Evolutionary conservation across 1,140 invertebrate species (phyloP).

Genomic region (Drosophila bocki): DNA sequence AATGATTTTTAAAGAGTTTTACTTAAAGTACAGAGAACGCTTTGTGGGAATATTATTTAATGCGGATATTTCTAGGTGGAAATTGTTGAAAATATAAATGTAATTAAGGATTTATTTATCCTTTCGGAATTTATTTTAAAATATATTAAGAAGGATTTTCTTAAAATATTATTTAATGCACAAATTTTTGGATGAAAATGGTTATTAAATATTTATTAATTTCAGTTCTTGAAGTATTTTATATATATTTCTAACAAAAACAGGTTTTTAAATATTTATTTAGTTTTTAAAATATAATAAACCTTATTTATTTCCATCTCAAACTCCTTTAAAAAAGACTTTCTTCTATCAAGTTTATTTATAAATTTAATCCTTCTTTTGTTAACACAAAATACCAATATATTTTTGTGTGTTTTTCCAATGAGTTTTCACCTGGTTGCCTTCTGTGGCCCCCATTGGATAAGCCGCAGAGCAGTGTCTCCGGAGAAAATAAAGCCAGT

Average conservation of each 20-base stretch:
- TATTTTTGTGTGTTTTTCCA: constrained; percentile 2
- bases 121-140: not conserved
- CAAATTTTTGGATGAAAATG: no score
- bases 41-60: not conserved
- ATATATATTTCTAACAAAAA: no score
- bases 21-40: not conserved
- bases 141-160: not conserved
- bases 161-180: not conserved
- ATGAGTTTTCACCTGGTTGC: constrained; percentile 19
- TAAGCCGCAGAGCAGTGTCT: constrained; percentile 19
- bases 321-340: not conserved
- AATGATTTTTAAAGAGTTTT: not conserved
- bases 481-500: constrained; percentile 31
- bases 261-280: no score
- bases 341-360: not conserved
- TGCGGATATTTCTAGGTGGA: not conserved
- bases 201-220: no score
- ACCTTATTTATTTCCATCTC: not conserved
- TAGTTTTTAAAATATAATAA: no score
- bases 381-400: constrained; percentile 4
- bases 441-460: constrained; percentile 7
- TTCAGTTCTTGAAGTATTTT: not conserved
- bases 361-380: constrained; percentile 2
- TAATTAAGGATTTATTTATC: not conserved
- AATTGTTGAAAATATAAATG: no score